These are phyloP conservation scores for Lates calcarifer DNA, from an alignment of 2,113 vertebrate genomes.

Conservation along the genomic window DNA sequence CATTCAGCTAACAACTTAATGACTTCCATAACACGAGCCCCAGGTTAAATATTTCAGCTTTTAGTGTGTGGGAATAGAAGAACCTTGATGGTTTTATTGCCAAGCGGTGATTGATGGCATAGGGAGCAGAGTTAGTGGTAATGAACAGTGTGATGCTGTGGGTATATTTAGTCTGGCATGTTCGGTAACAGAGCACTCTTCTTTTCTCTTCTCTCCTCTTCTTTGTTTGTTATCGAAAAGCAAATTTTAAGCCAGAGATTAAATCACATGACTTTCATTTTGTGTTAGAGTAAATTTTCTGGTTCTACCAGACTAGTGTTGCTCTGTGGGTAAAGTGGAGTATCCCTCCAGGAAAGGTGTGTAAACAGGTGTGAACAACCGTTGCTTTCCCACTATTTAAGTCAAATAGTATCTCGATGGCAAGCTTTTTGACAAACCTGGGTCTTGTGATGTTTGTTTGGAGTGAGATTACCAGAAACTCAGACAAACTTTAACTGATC, in stretches of 20 bases:
- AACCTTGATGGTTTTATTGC: constrained; percentile 14
- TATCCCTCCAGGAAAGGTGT: background rate
- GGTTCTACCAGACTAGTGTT: background rate
- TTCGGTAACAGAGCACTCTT: constrained; percentile 13
- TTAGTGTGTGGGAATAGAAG: constrained; percentile 17
- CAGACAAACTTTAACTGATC: background rate
- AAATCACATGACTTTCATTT: background rate
- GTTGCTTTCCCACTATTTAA: constrained; percentile 39
- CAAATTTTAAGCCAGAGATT: background rate
- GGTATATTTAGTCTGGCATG: constrained; percentile 27
- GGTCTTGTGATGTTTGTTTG: constrained; percentile 4
- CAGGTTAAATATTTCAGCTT: constrained; percentile 25
- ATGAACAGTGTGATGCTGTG: constrained; percentile 46
- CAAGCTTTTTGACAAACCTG: background rate
- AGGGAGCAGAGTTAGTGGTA: constrained; percentile 44
- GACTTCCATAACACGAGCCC: constrained; percentile 26
- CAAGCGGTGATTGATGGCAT: constrained; percentile 19
- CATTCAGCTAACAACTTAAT: constrained; percentile 38
- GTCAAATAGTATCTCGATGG: constrained; percentile 1
- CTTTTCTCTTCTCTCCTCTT: background rate
- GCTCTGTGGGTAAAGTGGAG: background rate
- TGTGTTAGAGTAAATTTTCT: background rate
- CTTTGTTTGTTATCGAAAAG: background rate
- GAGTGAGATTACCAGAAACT: constrained; percentile 17
- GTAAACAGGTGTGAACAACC: constrained; percentile 35